These are phyloP conservation scores for Malurus cyaneus DNA, from an alignment of 2,113 vertebrate genomes.

Conservation along the genomic window DNA sequence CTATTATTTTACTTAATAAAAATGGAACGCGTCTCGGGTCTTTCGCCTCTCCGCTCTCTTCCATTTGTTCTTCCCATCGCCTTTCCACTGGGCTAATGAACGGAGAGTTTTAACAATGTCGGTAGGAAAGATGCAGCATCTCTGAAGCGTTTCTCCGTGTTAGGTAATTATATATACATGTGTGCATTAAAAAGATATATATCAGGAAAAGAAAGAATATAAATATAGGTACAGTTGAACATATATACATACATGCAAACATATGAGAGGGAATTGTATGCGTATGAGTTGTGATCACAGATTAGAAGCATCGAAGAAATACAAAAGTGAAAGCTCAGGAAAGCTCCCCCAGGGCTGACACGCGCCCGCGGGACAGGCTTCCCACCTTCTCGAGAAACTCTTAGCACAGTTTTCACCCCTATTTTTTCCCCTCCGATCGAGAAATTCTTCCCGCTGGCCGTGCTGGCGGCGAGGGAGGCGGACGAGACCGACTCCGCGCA, in stretches of 20 bases:
- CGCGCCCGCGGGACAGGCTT: background rate
- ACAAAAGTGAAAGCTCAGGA: background rate
- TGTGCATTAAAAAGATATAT: background rate
- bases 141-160: background rate
- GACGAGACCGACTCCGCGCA: background rate
- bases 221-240: background rate
- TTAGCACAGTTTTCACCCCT: background rate
- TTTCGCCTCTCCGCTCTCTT: background rate
- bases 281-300: background rate
- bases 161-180: background rate
- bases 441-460: background rate
- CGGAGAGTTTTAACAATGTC: background rate
- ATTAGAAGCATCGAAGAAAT: background rate
- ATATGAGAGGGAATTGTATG: background rate
- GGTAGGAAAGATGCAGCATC: background rate
- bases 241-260: background rate
- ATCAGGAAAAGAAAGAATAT: background rate
- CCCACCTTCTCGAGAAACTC: background rate
- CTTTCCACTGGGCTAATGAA: background rate
- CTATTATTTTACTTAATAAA: conserved; percentile 68
- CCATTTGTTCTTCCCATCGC: background rate
- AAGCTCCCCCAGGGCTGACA: background rate
- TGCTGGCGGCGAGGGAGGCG: background rate
- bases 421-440: background rate
- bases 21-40: conserved; percentile 16